Base-by-base conservation (phyloP, 2,888 invertebrate species). In the Andrena minutula region DNA sequence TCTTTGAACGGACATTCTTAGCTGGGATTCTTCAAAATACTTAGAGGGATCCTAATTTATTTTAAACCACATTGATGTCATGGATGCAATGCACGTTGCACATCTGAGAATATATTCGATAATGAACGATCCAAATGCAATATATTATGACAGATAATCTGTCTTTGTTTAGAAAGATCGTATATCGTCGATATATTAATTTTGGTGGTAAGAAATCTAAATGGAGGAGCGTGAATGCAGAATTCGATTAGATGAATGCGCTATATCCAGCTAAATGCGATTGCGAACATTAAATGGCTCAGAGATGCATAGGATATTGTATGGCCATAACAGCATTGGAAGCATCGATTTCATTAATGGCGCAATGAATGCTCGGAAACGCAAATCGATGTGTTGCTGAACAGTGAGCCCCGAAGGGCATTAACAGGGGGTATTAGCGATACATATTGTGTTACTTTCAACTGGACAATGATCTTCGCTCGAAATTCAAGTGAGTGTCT, bases 351-450 rank as follows among this genome's bases (percentile, higher is more conserved):
- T 47, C 58, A 26, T 41, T 60, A 60, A 60, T 47, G n/a, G 41
- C 3, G 26, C 69, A 41, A 70, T 47, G 69, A 70, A 70, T 41
- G 58, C 41, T 58, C 58, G 28, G 30, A 58, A 68, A 56, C 35
- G 53, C 68, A 35, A 23, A 56, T 26, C 58, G 41, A 58, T 28
- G 56, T n/a, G 56, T 41, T 70, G 58, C 26, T 58, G 28, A 28
- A 35, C 35, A 58, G 35, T 41, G 3, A 28, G 28, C 58, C 58
- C 26, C n/a, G 28, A 47, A 70, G 53, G 26, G 10, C 41, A 20
- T 41, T 70, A 41, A 70, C 28, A 12, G 32, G n/a, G 58, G 41
- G 41, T 10, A 20, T 58, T 47, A 56, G 58, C 16, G n/a, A 70
- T 58, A 47, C 28, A 20, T 28, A 8, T 41, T 47, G 6, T 20